A percentile compares a stretch with the other conserved stretches of the same genome.
Evolutionary conservation across 2,797 vertebrate species (phyloP).

Genomic region (Gymnodraco acuticeps): DNA sequence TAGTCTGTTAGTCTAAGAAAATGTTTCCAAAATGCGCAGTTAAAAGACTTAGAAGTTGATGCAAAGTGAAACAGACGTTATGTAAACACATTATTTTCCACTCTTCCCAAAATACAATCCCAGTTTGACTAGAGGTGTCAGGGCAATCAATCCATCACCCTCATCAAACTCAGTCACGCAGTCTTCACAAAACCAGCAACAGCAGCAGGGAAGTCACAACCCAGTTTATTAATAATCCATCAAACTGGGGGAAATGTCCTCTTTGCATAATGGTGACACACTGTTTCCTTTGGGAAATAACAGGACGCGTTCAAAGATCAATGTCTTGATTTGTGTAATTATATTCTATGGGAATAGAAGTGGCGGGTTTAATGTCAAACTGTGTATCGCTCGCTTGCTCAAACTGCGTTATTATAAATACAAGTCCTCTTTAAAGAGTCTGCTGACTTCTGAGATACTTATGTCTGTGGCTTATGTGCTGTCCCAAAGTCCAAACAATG

Average conservation of each 20-base stretch:
- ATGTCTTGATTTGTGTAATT: constrained; percentile 55
- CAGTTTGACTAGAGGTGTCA: constrained; percentile 47
- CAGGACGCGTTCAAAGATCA: constrained; percentile 25
- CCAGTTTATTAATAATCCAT: constrained; percentile 38
- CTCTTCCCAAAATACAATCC: constrained; percentile 48
- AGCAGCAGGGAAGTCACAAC: constrained; percentile 42
- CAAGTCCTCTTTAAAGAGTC: constrained; percentile 27
- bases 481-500: constrained; percentile 1
- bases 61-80: constrained; percentile 58
- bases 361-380: constrained; percentile 27
- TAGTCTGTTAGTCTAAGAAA: constrained; percentile 53
- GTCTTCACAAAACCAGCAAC: constrained; percentile 28
- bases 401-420: constrained; percentile 17
- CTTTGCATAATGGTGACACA: constrained; percentile 24
- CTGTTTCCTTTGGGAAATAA: constrained; percentile 47
- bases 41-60: constrained; percentile 49
- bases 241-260: constrained; percentile 13
- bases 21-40: constrained; percentile 48
- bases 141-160: constrained; percentile 67
- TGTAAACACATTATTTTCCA: constrained; percentile 44
- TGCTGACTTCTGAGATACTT: constrained; percentile 16
- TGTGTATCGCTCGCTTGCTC: neutral
- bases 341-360: constrained; percentile 50
- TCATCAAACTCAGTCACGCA: constrained; percentile 71
- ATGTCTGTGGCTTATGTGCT: neutral